These are phyloP conservation scores for Ypsolopha sequella DNA, from an alignment of 2,888 invertebrate species.

Conservation along the genomic window DNA sequence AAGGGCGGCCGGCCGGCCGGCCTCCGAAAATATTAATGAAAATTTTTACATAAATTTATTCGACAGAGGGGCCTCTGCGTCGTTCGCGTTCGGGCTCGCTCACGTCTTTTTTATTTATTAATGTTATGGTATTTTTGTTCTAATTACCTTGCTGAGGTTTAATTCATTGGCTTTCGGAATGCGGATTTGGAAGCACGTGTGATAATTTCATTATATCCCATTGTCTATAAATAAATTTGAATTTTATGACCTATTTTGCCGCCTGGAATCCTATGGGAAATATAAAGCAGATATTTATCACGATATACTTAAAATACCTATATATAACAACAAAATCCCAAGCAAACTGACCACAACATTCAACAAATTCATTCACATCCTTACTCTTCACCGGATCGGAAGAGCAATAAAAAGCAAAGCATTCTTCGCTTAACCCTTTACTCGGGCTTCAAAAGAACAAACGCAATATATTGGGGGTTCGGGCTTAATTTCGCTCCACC, in stretches of 20 bases:
- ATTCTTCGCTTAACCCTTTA: slow-evolving; percentile 72
- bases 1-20: slow-evolving; percentile 63
- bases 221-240: neutral
- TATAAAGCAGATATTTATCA: no score
- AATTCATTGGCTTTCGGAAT: slow-evolving; percentile 60
- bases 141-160: slow-evolving; percentile 68
- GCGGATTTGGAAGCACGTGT: slow-evolving; percentile 44
- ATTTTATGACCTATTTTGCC: neutral
- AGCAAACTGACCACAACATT: no score
- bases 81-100: slow-evolving; percentile 52
- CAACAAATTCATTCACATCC: neutral
- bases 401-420: slow-evolving; percentile 65
- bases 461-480: slow-evolving; percentile 67
- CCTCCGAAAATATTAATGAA: slow-evolving; percentile 70
- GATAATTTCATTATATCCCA: slow-evolving; percentile 24
- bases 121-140: slow-evolving; percentile 70
- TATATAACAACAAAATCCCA: no score
- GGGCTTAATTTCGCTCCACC: slow-evolving; percentile 63
- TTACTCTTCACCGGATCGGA: neutral
- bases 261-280: neutral
- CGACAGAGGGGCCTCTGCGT: slow-evolving; percentile 61
- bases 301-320: no score
- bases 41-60: slow-evolving; percentile 72
- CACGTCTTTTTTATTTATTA: slow-evolving; percentile 67
- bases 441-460: slow-evolving; percentile 67